These are phyloP conservation scores for Beris chalybata DNA, from an alignment of 2,888 invertebrate genomes.

Conservation along the genomic window DNA sequence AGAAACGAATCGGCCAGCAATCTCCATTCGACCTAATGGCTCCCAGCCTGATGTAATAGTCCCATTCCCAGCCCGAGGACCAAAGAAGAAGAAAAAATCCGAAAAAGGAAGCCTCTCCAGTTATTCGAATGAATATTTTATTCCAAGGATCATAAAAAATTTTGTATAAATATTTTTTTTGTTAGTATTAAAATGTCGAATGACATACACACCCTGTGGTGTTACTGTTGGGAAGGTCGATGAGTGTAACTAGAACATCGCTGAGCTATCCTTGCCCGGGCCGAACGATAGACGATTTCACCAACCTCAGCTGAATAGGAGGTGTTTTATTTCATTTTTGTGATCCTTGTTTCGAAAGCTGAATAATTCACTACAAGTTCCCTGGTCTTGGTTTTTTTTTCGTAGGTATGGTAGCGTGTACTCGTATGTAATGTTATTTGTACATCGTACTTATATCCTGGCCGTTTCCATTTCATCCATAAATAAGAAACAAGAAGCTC, in stretches of 20 bases:
- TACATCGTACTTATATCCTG: slow-evolving; percentile 15
- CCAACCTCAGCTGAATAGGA: slow-evolving; percentile 30
- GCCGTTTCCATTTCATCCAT: slow-evolving; percentile 33
- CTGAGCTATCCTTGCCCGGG: slow-evolving; percentile 30
- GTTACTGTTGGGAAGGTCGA: not conserved
- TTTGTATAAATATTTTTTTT: slow-evolving; percentile 38
- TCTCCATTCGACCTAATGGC: slow-evolving; percentile 22
- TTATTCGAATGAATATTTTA: slow-evolving; percentile 39
- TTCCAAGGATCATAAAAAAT: slow-evolving; percentile 38
- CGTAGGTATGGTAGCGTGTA: slow-evolving; percentile 24
- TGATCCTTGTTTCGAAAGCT: slow-evolving; percentile 36
- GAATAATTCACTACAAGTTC: slow-evolving; percentile 36
- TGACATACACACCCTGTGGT: slow-evolving; percentile 29
- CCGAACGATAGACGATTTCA: slow-evolving; percentile 4
- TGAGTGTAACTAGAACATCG: slow-evolving; percentile 12
- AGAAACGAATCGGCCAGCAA: slow-evolving; percentile 17
- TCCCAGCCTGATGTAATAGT: not conserved
- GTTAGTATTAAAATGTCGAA: slow-evolving; percentile 38
- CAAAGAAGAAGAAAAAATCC: not conserved
- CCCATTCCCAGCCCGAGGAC: not conserved
- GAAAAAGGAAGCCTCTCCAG: slow-evolving; percentile 32
- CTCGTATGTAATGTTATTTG: slow-evolving; percentile 16
- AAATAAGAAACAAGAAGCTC: slow-evolving; percentile 25
- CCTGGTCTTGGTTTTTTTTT: not conserved
- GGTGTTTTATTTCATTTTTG: slow-evolving; percentile 39